Evolutionary conservation across 1,140 invertebrate genomes (phyloP).

Genomic region (Phymastichus coffea): DNA sequence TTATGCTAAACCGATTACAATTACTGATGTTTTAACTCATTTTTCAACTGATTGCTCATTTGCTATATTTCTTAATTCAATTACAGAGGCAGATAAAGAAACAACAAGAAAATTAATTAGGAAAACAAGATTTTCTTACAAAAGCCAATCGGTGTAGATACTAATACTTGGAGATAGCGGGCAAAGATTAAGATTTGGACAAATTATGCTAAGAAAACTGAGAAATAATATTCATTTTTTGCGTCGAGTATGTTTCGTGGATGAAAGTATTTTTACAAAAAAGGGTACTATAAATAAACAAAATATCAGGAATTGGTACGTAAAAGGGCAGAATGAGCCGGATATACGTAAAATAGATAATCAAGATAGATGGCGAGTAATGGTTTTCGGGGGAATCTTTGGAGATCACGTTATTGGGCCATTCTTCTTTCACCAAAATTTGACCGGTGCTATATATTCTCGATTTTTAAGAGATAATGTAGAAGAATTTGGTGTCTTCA

Average conservation of each 20-base stretch:
- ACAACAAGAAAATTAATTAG: no score
- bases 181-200: neutral
- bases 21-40: no score
- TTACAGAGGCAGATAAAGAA: no score
- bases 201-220: neutral
- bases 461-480: constrained; percentile 37
- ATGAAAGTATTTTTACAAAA: neutral
- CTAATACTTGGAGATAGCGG: no score
- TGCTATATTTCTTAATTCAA: no score
- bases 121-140: no score
- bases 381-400: constrained; percentile 46
- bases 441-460: constrained; percentile 39
- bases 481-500: neutral
- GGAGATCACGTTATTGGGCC: constrained; percentile 40
- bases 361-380: constrained; percentile 46
- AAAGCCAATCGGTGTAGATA: no score
- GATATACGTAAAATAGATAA: constrained; percentile 36
- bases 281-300: neutral
- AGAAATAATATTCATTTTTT: neutral
- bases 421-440: constrained; percentile 36
- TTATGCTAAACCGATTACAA: no score
- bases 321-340: constrained; percentile 48
- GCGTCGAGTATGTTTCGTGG: neutral
- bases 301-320: constrained; percentile 34
- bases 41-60: no score